Evolutionary conservation across 2,113 vertebrate species (phyloP).

Genomic region (Speoplatyrhinus poulsoni): DNA sequence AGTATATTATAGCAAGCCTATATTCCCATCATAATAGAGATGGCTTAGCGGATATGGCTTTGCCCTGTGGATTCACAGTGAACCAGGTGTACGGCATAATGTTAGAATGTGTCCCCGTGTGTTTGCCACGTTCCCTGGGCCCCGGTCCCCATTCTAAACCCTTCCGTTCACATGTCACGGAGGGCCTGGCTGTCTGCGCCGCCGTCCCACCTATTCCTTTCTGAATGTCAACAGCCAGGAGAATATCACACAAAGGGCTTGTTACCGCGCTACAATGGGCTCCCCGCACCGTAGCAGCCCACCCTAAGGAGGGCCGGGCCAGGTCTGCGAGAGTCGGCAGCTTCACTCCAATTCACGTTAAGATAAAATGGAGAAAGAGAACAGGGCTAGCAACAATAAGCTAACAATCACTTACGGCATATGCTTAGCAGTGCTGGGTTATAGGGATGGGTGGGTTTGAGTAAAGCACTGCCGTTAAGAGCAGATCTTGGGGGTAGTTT

Average conservation of each 20-base stretch:
- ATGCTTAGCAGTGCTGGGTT: background rate
- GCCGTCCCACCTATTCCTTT: conserved; percentile 70
- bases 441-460: conserved; percentile 21
- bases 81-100: conserved; percentile 56
- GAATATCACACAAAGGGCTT: conserved; percentile 78
- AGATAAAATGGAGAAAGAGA: conserved; percentile 68
- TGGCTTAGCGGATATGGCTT: background rate
- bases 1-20: background rate
- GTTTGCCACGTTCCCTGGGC: conserved; percentile 67
- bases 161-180: conserved; percentile 73
- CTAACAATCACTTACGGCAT: conserved; percentile 70
- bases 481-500: background rate
- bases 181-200: conserved; percentile 54
- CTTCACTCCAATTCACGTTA: conserved; percentile 52
- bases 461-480: background rate
- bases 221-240: conserved; percentile 72
- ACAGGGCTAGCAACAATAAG: conserved; percentile 70
- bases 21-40: background rate
- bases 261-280: conserved; percentile 71
- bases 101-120: conserved; percentile 54
- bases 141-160: conserved; percentile 63
- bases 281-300: conserved; percentile 54
- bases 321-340: conserved; percentile 46
- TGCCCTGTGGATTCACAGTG: conserved; percentile 44
- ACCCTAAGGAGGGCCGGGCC: conserved; percentile 63